A percentile compares a stretch with the other conserved stretches of the same genome.
Evolutionary conservation across 2,797 vertebrate genomes (phyloP).

Genomic region (Myioborus melanocephalus): DNA sequence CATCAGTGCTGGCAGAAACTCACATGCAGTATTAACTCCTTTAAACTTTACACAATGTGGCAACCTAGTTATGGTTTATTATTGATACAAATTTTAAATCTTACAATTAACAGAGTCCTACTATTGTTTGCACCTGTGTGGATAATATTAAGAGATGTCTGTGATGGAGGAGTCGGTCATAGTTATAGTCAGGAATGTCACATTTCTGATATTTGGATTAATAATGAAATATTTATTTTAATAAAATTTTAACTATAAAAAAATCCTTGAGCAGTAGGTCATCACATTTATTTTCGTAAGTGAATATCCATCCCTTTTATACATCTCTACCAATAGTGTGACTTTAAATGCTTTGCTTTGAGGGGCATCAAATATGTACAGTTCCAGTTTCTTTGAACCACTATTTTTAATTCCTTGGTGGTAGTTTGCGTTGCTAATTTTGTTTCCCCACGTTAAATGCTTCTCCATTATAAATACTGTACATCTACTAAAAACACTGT

Average conservation of each 20-base stretch:
- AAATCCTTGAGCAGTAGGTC: not conserved
- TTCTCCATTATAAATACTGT: not conserved
- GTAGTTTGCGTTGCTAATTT: not conserved
- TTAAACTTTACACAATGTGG: not conserved
- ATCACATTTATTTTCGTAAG: not conserved
- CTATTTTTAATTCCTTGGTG: not conserved
- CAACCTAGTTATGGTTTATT: not conserved
- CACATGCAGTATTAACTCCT: not conserved
- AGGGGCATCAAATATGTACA: not conserved
- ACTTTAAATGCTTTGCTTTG: not conserved
- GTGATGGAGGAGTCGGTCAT: not conserved
- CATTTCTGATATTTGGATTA: not conserved
- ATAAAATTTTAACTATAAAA: not conserved
- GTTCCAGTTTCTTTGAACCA: not conserved
- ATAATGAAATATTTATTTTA: not conserved
- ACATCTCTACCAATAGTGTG: not conserved
- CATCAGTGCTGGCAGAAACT: not conserved
- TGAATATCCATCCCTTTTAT: not conserved
- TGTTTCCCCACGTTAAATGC: rapidly evolving
- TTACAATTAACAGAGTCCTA: not conserved
- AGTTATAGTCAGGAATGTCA: not conserved
- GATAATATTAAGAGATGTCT: not conserved
- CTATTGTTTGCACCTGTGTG: not conserved
- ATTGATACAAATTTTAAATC: not conserved
- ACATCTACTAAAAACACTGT: not conserved